Percentiles rank a stretch among this genome's conserved stretches.
Conservation (phyloP, 2,113 vertebrate genomes). For the Sisor rabdophorus region DNA sequence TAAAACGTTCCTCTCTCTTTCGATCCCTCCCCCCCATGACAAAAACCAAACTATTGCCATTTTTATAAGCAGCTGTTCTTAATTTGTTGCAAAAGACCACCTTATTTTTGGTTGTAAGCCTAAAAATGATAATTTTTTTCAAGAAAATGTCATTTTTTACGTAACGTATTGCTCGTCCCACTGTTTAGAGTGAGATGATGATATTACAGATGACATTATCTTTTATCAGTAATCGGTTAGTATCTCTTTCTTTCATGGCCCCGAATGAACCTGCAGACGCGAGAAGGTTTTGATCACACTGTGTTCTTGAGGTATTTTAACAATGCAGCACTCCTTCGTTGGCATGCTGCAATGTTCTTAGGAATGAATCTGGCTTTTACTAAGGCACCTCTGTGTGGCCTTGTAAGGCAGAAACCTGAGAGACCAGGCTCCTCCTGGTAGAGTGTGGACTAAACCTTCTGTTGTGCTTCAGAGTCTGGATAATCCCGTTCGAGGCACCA, state of each 20-base stretch:
- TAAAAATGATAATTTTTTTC: background rate
- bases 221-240: background rate
- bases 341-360: background rate
- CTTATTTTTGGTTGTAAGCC: background rate
- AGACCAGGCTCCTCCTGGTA: constrained; percentile 3
- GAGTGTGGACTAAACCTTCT: background rate
- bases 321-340: constrained; percentile 25
- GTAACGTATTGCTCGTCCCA: no score
- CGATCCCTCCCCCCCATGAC: background rate
- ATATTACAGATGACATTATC: no score
- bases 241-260: background rate
- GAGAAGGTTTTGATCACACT: background rate
- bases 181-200: no score
- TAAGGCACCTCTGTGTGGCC: background rate
- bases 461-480: background rate
- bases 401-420: constrained; percentile 24
- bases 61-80: constrained; percentile 11
- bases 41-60: background rate
- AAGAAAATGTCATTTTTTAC: background rate
- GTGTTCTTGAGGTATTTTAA: background rate
- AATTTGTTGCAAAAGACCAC: background rate
- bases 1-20: constrained; percentile 27
- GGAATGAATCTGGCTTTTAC: constrained; percentile 16
- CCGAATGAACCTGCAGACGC: background rate
- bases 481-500: background rate